phyloP scores from a whole-genome alignment of 2,797 vertebrate species.

The Babyrousa celebensis region DNA sequence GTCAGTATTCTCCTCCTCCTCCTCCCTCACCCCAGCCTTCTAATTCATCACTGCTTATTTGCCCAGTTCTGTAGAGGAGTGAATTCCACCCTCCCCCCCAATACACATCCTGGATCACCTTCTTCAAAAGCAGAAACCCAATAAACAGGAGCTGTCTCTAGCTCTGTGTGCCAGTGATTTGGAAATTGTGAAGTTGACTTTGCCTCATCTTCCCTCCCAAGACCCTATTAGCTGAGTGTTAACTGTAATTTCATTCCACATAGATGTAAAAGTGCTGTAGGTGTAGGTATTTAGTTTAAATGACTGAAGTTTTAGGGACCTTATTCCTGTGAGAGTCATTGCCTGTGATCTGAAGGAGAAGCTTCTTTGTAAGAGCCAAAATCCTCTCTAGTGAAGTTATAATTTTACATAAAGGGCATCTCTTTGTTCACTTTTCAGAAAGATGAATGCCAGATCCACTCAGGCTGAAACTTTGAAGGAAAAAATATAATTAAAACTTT shows the following conservation, averaged over 20 bases:
- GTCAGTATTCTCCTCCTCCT: neutral
- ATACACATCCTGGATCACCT: neutral
- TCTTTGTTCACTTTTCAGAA: constrained; percentile 56
- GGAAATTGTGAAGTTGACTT: neutral
- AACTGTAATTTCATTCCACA: neutral
- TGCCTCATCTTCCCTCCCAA: neutral
- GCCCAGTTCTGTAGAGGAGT: neutral
- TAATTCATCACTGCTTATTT: neutral
- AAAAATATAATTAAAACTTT: constrained; percentile 62
- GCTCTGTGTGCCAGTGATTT: neutral
- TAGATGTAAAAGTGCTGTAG: neutral
- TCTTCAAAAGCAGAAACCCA: neutral
- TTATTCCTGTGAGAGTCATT: neutral
- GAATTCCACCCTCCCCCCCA: neutral
- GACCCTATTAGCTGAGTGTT: neutral
- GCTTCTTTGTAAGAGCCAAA: neutral
- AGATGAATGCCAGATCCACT: neutral
- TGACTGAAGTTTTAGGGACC: neutral
- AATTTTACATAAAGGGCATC: neutral
- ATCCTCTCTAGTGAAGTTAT: neutral
- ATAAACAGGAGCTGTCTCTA: neutral
- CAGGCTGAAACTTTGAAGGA: constrained; percentile 50
- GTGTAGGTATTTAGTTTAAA: neutral
- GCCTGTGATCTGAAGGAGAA: neutral
- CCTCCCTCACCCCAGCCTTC: neutral